These are phyloP conservation scores for Bedellia somnulentella DNA, from an alignment of 2,888 invertebrate species.

Conservation along the genomic window DNA sequence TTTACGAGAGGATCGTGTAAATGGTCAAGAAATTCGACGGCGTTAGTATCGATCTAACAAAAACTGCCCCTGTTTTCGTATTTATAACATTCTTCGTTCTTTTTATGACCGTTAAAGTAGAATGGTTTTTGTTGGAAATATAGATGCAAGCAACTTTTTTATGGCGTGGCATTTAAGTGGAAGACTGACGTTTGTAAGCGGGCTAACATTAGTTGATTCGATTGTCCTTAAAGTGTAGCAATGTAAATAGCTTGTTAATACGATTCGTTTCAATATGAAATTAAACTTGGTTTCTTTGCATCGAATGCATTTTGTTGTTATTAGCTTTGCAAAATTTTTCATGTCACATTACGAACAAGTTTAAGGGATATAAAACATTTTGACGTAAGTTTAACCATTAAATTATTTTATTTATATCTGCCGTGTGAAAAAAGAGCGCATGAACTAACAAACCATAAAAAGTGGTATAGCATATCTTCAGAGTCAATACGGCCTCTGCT, in stretches of 20 bases:
- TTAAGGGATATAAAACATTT: not conserved
- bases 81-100: not conserved
- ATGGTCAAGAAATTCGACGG: slow-evolving; percentile 5
- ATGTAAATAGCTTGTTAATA: not conserved
- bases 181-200: slow-evolving; percentile 29
- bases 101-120: not conserved
- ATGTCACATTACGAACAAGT: not conserved
- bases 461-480: no score
- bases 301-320: not conserved
- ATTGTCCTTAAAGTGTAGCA: not conserved
- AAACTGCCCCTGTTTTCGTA: not conserved
- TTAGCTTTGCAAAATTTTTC: not conserved
- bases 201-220: slow-evolving; percentile 1
- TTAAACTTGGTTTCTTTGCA: not conserved
- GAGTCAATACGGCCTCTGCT: no score
- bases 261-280: not conserved
- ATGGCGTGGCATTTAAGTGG: slow-evolving; percentile 36
- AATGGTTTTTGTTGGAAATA: slow-evolving; percentile 13
- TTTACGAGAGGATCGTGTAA: slow-evolving; percentile 91
- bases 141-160: slow-evolving; percentile 5
- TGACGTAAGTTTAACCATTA: slow-evolving; percentile 3
- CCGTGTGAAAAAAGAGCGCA: no score
- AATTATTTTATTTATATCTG: no score
- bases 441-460: no score
- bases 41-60: not conserved